Evolutionary conservation across 1,140 invertebrate species (phyloP).

Genomic region (Octopus sinensis): DNA sequence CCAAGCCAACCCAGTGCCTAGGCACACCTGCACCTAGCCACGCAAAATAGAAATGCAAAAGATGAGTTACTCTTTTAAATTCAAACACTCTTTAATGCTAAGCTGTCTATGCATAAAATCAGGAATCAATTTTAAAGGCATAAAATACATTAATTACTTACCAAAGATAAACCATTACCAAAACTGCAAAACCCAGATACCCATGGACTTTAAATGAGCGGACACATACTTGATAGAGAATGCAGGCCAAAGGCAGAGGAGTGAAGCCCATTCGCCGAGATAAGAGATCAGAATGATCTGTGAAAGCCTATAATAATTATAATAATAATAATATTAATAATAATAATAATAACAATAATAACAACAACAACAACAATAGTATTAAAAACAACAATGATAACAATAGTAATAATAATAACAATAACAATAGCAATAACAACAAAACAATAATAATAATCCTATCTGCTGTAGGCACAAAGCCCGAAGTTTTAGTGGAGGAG

Average conservation of each 20-base stretch:
- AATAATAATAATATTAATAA: not conserved
- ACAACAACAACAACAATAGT: not conserved
- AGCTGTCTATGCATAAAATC: not conserved
- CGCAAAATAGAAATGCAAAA: not conserved
- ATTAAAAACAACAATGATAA: too few relatives aligned
- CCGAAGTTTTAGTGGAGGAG: too few relatives aligned
- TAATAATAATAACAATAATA: too few relatives aligned
- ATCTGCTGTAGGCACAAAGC: too few relatives aligned
- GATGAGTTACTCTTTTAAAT: not conserved
- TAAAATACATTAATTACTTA: constrained; percentile 34
- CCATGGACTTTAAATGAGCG: constrained; percentile 68
- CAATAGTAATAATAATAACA: too few relatives aligned
- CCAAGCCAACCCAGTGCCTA: not conserved
- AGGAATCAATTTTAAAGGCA: not conserved
- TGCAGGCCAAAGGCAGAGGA: constrained; percentile 87
- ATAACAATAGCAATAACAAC: not conserved
- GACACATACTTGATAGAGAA: constrained; percentile 74
- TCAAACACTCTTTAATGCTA: not conserved
- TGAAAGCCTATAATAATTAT: constrained; percentile 71
- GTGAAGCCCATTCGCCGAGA: constrained; percentile 96
- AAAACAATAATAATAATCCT: too few relatives aligned
- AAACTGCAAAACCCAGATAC: constrained; percentile 65
- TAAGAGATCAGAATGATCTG: constrained; percentile 94
- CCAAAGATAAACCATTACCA: constrained; percentile 76
- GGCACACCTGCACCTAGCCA: not conserved